Evolutionary conservation across 2,888 invertebrate species (phyloP), one percentile per base, ranked within the genome.

Genomic region (Nephrotoma guestfalica): DNA sequence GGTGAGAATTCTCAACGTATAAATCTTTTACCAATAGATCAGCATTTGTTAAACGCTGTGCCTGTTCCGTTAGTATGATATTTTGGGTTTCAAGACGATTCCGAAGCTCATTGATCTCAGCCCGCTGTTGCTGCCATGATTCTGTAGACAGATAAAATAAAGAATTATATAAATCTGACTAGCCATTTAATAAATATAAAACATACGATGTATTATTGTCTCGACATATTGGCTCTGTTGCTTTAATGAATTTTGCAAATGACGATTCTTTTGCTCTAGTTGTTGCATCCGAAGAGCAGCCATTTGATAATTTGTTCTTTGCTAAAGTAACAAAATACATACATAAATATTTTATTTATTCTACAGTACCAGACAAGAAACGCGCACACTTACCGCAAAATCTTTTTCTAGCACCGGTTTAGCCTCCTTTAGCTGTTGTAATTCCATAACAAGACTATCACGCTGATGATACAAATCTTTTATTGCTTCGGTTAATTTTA

Each of bases 1-100:
- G 93, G 90, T 95, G 95, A 86, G 96, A 95, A 92, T 97, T 97
- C 92, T 97, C 97, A 86, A 96, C 94, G 91, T 95, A 97, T 87
- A 97, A 93, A 89, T 97, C 96, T 92, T 96, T 96, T 40, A 96
- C 95, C 85, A 96, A 92, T 89, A 95, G 90, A 91, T 97, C 97
- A 15, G 96, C 94, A 89, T 94, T 93, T 57, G 95, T 93, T 87
- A 96, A 92, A 88, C 95, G 94, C 89, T 96, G 95, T 86, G 93
- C 92, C 91, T 95, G 93, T 87, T 92, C 90, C 88, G 92, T 90
- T 90, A 92, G 89, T 90, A 92, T 88, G 89, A 91, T 90, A 88
- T 91, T 89, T 90, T 93, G 90, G 41, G 92, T 91, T 87, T 92
- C 92, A 88, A 93, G 90, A n/a, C 93, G 92, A 88, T 91, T 91